phyloP scores from a whole-genome alignment of 2,888 invertebrate genomes.

The Bembecia ichneumoniformis region DNA sequence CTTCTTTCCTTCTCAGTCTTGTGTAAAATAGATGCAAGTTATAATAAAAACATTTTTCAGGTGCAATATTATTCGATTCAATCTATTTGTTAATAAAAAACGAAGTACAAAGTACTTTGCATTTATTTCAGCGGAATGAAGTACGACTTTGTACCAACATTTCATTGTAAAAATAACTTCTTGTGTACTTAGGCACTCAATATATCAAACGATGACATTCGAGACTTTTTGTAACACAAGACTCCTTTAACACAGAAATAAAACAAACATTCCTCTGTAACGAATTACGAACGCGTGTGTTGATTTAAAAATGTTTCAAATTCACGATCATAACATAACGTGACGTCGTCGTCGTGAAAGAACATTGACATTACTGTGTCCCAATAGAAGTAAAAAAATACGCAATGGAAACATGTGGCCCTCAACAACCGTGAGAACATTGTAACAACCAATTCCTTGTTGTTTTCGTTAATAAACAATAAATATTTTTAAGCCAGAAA shows the following conservation, averaged over 20 bases:
- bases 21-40: no score
- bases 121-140: no score
- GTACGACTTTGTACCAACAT: no score
- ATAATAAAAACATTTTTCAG: no score
- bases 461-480: conserved; percentile 1
- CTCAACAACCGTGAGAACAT: conserved; percentile 52
- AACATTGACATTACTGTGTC: conserved; percentile 23
- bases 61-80: no score
- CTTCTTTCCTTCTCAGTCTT: no score
- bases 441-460: conserved; percentile 7
- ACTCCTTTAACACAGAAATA: conserved; percentile 24
- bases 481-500: not conserved
- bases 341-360: conserved; percentile 49
- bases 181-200: no score
- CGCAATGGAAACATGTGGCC: conserved; percentile 61
- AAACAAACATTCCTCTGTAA: conserved; percentile 38
- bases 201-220: no score
- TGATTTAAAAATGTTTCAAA: conserved; percentile 55
- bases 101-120: no score
- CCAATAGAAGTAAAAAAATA: conserved; percentile 49
- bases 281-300: conserved; percentile 51
- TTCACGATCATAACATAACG: conserved; percentile 34
- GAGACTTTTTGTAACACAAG: conserved; percentile 1
- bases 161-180: no score
- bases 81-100: no score